Evolutionary conservation across 2,113 vertebrate genomes (phyloP).

Genomic region (Xyliphius kryptos): DNA sequence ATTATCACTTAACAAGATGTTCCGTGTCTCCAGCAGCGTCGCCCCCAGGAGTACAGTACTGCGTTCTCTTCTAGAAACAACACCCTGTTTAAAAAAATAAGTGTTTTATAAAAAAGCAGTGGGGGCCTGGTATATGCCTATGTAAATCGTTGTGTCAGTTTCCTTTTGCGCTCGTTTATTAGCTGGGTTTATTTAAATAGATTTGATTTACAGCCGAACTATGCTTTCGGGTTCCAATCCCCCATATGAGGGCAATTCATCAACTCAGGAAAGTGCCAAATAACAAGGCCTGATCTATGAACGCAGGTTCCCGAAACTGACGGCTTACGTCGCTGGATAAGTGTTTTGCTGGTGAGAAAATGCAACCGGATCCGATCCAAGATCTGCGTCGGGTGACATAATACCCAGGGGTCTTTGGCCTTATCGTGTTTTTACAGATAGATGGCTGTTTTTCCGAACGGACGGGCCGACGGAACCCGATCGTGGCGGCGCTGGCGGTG

Average conservation of each 20-base stretch:
- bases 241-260: conserved; percentile 5
- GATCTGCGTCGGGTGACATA: conserved; percentile 21
- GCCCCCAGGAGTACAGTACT: too few relatives aligned
- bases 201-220: neutral
- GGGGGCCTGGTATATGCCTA: too few relatives aligned
- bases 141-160: too few relatives aligned
- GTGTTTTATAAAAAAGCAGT: too few relatives aligned
- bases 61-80: too few relatives aligned
- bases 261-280: neutral
- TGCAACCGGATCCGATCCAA: conserved; percentile 3
- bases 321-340: neutral
- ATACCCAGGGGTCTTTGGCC: conserved; percentile 10
- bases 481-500: neutral
- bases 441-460: conserved; percentile 30
- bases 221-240: neutral
- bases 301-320: conserved; percentile 11
- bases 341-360: conserved; percentile 22
- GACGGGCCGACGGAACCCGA: neutral
- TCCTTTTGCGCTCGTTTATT: neutral
- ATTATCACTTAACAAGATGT: conserved; percentile 22
- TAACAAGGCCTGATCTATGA: conserved; percentile 11
- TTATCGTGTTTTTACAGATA: conserved; percentile 47
- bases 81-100: too few relatives aligned
- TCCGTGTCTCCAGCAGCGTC: too few relatives aligned
- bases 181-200: neutral